Evolutionary conservation across 2,113 vertebrate species (phyloP).

Genomic region (Ciconia maguari): DNA sequence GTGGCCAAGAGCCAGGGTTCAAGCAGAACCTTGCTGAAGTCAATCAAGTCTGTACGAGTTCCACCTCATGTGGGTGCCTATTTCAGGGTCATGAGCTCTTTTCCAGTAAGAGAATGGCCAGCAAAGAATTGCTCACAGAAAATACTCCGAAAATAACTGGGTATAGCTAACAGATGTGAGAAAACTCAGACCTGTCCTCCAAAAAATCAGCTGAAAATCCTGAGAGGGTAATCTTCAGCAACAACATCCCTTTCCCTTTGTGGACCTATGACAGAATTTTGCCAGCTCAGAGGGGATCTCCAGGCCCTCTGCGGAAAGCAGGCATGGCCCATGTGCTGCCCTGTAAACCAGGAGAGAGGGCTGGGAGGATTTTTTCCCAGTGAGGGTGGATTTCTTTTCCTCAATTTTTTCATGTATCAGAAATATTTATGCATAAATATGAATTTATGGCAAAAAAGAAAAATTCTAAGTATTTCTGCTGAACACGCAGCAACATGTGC

Average conservation of each 20-base stretch:
- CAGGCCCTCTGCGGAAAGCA: background rate
- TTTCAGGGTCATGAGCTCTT: background rate
- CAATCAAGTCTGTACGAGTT: background rate
- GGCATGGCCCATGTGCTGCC: background rate
- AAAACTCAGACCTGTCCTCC: background rate
- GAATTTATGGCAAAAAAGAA: background rate
- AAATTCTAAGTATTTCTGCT: background rate
- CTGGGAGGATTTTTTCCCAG: background rate
- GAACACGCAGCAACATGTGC: background rate
- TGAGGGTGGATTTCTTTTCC: background rate
- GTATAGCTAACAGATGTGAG: background rate
- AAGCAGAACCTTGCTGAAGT: background rate
- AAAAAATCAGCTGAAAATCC: background rate
- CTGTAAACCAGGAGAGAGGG: background rate
- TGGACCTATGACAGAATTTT: background rate
- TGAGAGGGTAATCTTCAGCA: background rate
- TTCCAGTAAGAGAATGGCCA: background rate
- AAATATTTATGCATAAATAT: background rate
- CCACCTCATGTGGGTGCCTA: background rate
- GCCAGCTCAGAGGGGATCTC: background rate
- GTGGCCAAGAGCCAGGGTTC: slow-evolving; percentile 9
- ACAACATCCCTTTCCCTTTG: background rate
- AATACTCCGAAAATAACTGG: background rate
- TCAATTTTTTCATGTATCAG: background rate
- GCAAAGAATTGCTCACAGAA: background rate